These are phyloP conservation scores for Agonopterix subpropinquella DNA, from an alignment of 2,888 invertebrate species.

Conservation along the genomic window DNA sequence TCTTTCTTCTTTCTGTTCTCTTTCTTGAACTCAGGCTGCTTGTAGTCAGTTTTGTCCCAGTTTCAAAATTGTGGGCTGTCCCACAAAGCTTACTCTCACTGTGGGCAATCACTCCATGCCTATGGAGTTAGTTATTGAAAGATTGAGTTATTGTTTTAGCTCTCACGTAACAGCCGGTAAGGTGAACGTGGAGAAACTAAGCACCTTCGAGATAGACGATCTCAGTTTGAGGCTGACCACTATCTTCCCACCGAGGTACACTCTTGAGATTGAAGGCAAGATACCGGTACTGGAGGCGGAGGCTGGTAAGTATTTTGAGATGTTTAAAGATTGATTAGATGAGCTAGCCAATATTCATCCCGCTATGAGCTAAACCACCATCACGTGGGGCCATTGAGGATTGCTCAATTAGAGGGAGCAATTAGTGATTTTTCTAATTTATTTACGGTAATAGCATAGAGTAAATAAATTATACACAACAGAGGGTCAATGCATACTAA, in stretches of 20 bases:
- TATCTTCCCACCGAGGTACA: constrained; percentile 19
- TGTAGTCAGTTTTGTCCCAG: not conserved
- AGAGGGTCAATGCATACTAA: too few species aligned
- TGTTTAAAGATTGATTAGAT: too few species aligned
- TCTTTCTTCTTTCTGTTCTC: too few species aligned
- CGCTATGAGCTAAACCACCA: too few species aligned
- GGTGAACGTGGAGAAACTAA: constrained; percentile 21
- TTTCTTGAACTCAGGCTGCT: too few species aligned
- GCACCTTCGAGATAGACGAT: constrained; percentile 34
- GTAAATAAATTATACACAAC: too few species aligned
- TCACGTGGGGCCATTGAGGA: too few species aligned
- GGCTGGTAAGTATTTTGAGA: constrained; percentile 20
- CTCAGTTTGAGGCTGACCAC: constrained; percentile 18
- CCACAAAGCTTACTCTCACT: not conserved
- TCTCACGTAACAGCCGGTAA: constrained; percentile 17
- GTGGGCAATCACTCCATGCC: not conserved
- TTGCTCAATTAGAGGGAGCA: too few species aligned
- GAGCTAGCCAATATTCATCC: too few species aligned
- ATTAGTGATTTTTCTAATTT: too few species aligned
- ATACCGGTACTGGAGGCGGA: constrained; percentile 30
- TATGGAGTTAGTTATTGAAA: not conserved
- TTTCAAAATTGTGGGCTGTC: not conserved
- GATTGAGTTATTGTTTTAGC: constrained; percentile 16
- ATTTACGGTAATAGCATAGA: too few species aligned
- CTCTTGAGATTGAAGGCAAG: constrained; percentile 23